Evolutionary conservation across 2,113 vertebrate species (phyloP).

Genomic region (Danionella cerebrum): DNA sequence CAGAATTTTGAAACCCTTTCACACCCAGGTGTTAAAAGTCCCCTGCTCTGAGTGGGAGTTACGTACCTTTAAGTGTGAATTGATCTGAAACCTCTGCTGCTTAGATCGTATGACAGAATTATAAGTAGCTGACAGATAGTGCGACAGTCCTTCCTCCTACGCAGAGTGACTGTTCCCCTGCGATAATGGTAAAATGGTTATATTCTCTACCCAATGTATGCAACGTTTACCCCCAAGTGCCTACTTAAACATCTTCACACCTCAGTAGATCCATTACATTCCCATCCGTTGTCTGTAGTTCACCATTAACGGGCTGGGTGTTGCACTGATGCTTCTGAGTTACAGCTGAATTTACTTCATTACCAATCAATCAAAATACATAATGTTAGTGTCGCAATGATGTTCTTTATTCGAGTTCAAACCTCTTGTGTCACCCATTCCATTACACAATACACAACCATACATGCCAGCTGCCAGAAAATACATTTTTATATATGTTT

Average conservation of each 20-base stretch:
- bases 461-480: neutral
- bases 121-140: neutral
- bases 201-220: neutral
- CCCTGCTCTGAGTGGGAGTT: too few relatives aligned
- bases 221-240: neutral
- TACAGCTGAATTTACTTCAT: neutral
- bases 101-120: neutral
- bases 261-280: neutral
- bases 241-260: neutral
- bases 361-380: constrained; percentile 12
- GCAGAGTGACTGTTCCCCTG: neutral
- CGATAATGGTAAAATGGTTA: neutral
- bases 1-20: too few relatives aligned
- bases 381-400: neutral
- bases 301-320: neutral
- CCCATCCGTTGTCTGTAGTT: neutral
- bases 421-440: constrained; percentile 15
- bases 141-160: neutral
- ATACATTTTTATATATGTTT: too few relatives aligned
- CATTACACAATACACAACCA: neutral
- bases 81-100: neutral
- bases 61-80: constrained; percentile 4
- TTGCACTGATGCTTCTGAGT: neutral
- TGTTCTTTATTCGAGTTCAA: too few relatives aligned
- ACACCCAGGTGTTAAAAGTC: too few relatives aligned